Percentiles rank a stretch among this genome's conserved stretches.
Evolutionary conservation across 2,797 vertebrate genomes (phyloP).

Genomic region (Emydoidea blandingii): DNA sequence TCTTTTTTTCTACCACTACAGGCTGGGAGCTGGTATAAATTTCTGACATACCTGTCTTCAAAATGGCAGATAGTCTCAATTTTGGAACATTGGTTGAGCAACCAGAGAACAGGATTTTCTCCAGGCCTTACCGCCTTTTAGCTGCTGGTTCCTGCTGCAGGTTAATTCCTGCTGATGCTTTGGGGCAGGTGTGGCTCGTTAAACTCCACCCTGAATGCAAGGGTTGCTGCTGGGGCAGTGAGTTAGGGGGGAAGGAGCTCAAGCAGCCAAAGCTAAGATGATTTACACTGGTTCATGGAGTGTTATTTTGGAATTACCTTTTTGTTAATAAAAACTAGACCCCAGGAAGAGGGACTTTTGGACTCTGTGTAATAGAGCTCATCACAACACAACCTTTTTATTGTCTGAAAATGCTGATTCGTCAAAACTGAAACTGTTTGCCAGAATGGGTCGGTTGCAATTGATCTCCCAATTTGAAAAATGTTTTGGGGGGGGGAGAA

Average conservation of each 20-base stretch:
- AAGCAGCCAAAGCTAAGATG: background rate
- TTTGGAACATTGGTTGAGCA: background rate
- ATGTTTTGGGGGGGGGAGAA: background rate
- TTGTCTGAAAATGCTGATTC: background rate
- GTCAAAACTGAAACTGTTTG: background rate
- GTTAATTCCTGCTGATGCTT: background rate
- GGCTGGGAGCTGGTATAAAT: rapidly evolving
- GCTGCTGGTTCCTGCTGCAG: background rate
- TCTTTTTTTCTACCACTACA: background rate
- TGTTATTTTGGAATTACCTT: background rate
- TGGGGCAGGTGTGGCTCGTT: background rate
- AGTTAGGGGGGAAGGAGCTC: background rate
- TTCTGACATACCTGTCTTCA: background rate
- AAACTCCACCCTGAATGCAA: background rate
- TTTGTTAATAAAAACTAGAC: background rate
- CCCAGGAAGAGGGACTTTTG: background rate
- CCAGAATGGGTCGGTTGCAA: background rate
- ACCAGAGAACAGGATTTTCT: background rate
- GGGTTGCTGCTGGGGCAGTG: rapidly evolving
- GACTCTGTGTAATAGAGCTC: background rate
- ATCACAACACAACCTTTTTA: background rate
- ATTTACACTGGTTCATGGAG: background rate
- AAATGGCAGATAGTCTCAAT: rapidly evolving
- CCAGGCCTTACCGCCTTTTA: rapidly evolving
- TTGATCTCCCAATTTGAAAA: background rate